Evolutionary conservation across 2,888 invertebrate species (phyloP).

Genomic region (Halictus quadricinctus): DNA sequence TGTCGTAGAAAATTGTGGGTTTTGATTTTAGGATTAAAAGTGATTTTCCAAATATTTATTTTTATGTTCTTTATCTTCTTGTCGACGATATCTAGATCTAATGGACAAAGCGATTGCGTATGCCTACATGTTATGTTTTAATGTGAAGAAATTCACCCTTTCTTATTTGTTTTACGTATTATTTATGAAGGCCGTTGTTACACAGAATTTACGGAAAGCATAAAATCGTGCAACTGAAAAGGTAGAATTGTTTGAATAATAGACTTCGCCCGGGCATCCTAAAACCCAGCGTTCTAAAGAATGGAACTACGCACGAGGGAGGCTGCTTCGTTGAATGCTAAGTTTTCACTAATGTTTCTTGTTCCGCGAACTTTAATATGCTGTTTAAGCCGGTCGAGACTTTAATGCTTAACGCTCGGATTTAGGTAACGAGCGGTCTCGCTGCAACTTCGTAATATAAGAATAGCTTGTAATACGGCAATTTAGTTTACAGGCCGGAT

Average conservation of each 20-base stretch:
- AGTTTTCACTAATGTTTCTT: conserved; percentile 82
- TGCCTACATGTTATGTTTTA: not conserved
- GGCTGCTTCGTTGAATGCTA: conserved; percentile 58
- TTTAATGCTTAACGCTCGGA: conserved; percentile 62
- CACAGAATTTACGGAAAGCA: not conserved
- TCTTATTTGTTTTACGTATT: not conserved
- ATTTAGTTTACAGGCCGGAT: conserved; percentile 56
- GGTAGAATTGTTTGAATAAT: conserved; percentile 15
- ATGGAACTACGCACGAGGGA: conserved; percentile 53
- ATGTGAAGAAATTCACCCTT: not conserved
- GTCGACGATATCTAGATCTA: too few relatives aligned
- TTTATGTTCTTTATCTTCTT: too few relatives aligned
- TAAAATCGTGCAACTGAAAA: not conserved
- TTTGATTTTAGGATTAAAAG: too few relatives aligned
- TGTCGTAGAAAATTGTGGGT: too few relatives aligned
- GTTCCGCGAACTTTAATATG: conserved; percentile 78
- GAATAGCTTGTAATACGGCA: conserved; percentile 57
- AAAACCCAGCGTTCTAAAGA: conserved; percentile 6
- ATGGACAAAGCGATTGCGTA: too few relatives aligned
- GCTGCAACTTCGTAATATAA: conserved; percentile 57
- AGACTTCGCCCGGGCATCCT: not conserved
- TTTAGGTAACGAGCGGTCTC: conserved; percentile 58
- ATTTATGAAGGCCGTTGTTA: not conserved
- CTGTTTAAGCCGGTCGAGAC: conserved; percentile 74
- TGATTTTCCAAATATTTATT: too few relatives aligned